Evolutionary conservation across 37 sponge, comb jelly and placozoan species (phyloP).

Genomic region (Crambe crambe): DNA sequence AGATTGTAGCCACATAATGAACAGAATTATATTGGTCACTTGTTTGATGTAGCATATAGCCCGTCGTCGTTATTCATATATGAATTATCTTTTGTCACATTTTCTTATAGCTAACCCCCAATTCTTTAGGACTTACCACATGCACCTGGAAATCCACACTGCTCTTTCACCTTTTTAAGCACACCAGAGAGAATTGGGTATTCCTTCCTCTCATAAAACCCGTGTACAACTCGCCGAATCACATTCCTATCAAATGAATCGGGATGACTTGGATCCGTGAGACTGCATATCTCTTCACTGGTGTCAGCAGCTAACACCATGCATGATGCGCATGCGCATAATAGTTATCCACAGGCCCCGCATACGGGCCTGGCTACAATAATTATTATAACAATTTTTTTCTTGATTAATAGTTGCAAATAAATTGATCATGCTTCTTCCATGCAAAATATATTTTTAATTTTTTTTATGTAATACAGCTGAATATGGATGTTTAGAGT

Average conservation of each 20-base stretch:
- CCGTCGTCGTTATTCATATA: background rate
- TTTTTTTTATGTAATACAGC: no score
- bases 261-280: slow-evolving; percentile 13
- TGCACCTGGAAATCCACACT: slow-evolving; percentile 1
- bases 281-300: slow-evolving; percentile 10
- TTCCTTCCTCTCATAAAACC: slow-evolving; percentile 9
- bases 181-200: slow-evolving; percentile 18
- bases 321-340: no score
- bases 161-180: slow-evolving; percentile 1
- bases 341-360: no score
- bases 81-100: background rate
- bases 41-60: no score
- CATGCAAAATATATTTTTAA: no score
- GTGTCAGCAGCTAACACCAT: slow-evolving; percentile 9
- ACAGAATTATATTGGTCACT: no score
- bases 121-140: background rate
- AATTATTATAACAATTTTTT: no score
- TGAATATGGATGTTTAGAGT: no score
- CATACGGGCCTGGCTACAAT: no score
- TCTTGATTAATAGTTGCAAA: no score
- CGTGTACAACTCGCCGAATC: slow-evolving; percentile 4
- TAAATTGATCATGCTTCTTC: no score
- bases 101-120: slow-evolving; percentile 1
- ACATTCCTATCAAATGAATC: slow-evolving; percentile 7
- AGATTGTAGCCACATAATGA: no score